Percentiles rank a stretch among this genome's conserved stretches.
These are phyloP conservation scores for Empidonax traillii DNA, from an alignment of 2,113 vertebrate genomes.

Conservation along the genomic window DNA sequence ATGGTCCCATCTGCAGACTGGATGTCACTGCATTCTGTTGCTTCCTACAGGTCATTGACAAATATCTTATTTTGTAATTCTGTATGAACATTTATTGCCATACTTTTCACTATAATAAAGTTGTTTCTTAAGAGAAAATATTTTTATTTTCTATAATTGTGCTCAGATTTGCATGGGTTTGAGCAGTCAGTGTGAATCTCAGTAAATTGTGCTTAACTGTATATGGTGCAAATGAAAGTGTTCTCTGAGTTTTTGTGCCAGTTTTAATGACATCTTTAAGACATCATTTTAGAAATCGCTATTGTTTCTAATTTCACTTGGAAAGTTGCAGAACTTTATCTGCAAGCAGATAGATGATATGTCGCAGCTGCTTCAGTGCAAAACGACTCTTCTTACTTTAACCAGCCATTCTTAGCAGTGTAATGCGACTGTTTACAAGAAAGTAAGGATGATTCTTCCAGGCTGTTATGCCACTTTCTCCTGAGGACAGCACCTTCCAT, in stretches of 20 bases:
- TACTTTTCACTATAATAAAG: neutral
- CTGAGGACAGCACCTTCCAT: neutral
- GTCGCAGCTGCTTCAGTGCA: neutral
- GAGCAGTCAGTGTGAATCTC: neutral
- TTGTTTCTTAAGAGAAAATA: neutral
- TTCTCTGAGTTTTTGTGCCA: neutral
- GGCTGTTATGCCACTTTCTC: neutral
- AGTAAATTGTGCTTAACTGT: neutral
- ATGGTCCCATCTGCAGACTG: neutral
- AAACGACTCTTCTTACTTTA: neutral
- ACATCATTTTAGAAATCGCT: neutral
- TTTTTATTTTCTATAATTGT: neutral
- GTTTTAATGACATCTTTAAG: neutral
- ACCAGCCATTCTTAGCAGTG: neutral
- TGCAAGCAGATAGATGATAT: neutral
- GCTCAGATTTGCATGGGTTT: neutral
- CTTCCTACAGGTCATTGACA: neutral
- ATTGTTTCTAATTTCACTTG: neutral
- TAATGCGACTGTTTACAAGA: neutral
- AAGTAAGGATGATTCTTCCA: neutral
- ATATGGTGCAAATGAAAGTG: neutral
- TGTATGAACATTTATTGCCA: neutral
- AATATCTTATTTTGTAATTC: neutral
- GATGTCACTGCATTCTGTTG: neutral
- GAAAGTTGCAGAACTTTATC: neutral